phyloP scores from a whole-genome alignment of 1,140 invertebrate species.

The Acromyrmex charruanus region DNA sequence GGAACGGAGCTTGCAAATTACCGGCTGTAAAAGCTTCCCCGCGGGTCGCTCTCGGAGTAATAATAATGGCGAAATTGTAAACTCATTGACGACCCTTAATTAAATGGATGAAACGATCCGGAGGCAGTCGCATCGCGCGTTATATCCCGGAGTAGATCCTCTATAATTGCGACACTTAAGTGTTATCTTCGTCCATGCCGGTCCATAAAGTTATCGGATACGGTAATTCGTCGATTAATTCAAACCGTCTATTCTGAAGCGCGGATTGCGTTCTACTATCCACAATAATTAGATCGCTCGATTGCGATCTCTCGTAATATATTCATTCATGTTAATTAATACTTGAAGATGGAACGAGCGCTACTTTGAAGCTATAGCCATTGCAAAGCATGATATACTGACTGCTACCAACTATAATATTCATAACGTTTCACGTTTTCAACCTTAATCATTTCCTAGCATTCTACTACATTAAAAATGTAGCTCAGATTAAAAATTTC shows the following conservation, averaged over 20 bases:
- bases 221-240: slow-evolving; percentile 76
- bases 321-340: not conserved
- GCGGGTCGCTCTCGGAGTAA: slow-evolving; percentile 23
- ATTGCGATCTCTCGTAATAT: slow-evolving; percentile 42
- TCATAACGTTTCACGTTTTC: not conserved
- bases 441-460: not conserved
- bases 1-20: slow-evolving; percentile 38
- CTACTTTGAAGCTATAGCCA: not conserved
- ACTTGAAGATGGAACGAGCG: not conserved
- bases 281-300: slow-evolving; percentile 68
- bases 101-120: slow-evolving; percentile 68
- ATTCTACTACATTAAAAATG: not conserved
- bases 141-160: slow-evolving; percentile 70
- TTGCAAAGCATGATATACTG: not conserved
- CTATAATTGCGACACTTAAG: slow-evolving; percentile 75
- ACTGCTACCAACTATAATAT: not conserved
- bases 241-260: slow-evolving; percentile 63
- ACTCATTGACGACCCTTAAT: slow-evolving; percentile 67
- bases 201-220: slow-evolving; percentile 72
- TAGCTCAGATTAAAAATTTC: not conserved
- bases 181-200: slow-evolving; percentile 63
- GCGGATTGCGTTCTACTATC: slow-evolving; percentile 64
- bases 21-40: slow-evolving; percentile 33
- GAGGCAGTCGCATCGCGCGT: slow-evolving; percentile 61
- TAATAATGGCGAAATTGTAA: slow-evolving; percentile 62